A percentile compares a stretch with the other conserved stretches of the same genome.
Evolutionary conservation across 92 coral and sea anemone species (phyloP).

Genomic region (Epizoanthus fatuus): DNA sequence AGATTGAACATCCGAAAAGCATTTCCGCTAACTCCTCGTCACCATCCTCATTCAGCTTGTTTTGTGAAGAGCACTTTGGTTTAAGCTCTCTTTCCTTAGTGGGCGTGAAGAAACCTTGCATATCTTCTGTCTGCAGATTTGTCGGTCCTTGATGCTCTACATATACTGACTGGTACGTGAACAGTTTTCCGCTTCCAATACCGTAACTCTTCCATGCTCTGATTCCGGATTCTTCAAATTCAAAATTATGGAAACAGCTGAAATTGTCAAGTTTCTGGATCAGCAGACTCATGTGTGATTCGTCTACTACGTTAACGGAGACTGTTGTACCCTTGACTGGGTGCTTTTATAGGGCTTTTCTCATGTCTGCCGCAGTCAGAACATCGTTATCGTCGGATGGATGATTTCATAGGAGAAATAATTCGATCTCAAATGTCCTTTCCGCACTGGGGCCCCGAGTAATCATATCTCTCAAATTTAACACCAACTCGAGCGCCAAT

Average conservation of each 20-base stretch:
- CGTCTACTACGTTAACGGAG: conserved; percentile 37
- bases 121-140: conserved; percentile 36
- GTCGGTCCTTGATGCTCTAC: conserved; percentile 58
- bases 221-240: conserved; percentile 47
- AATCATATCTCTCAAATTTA: conserved; percentile 41
- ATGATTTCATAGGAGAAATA: conserved; percentile 46
- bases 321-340: conserved; percentile 36
- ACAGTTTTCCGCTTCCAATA: conserved; percentile 53
- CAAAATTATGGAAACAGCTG: conserved; percentile 56
- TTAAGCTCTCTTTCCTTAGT: conserved; percentile 39
- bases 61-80: conserved; percentile 7
- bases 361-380: conserved; percentile 29
- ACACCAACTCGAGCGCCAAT: conserved; percentile 27
- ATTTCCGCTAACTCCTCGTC: not conserved
- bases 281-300: conserved; percentile 37
- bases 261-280: conserved; percentile 52
- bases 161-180: conserved; percentile 43
- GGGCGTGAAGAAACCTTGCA: conserved; percentile 16
- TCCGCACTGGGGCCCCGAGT: conserved; percentile 54
- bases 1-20: conserved; percentile 39
- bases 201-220: conserved; percentile 45
- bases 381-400: conserved; percentile 44
- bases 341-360: conserved; percentile 35
- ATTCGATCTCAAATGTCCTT: conserved; percentile 60
- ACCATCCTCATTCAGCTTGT: not conserved